Conservation (phyloP, 2,888 invertebrate genomes). For the Automeris io region DNA sequence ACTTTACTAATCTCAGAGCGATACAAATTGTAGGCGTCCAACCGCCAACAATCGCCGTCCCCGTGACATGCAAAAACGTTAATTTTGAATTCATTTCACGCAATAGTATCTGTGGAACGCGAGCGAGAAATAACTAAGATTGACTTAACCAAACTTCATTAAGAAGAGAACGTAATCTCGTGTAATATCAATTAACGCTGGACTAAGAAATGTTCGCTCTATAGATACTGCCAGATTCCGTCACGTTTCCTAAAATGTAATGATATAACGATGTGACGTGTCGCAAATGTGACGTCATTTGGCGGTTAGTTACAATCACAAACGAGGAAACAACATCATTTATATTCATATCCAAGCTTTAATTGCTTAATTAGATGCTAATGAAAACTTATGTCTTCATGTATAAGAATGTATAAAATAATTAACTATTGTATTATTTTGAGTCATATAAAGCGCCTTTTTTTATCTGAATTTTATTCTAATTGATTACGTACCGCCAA, state of each 20-base stretch:
- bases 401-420: slow-evolving; percentile 8
- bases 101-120: slow-evolving; percentile 27
- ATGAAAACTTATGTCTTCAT: slow-evolving; percentile 10
- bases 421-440: slow-evolving; percentile 15
- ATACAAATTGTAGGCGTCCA: slow-evolving; percentile 44
- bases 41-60: slow-evolving; percentile 24
- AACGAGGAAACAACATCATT: slow-evolving; percentile 11
- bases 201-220: slow-evolving; percentile 19
- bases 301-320: slow-evolving; percentile 16
- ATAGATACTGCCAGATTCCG: slow-evolving; percentile 38
- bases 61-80: slow-evolving; percentile 41
- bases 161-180: slow-evolving; percentile 35
- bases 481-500: slow-evolving; percentile 27
- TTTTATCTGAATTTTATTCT: slow-evolving; percentile 22
- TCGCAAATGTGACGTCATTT: slow-evolving; percentile 21
- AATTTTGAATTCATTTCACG: slow-evolving; percentile 41
- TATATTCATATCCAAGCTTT: slow-evolving; percentile 9
- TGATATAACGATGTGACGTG: slow-evolving; percentile 32
- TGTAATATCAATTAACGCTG: slow-evolving; percentile 20
- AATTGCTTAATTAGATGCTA: slow-evolving; percentile 16
- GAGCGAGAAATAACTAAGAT: slow-evolving; percentile 37
- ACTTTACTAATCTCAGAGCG: slow-evolving; percentile 56
- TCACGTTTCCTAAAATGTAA: slow-evolving; percentile 29
- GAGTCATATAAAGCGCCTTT: slow-evolving; percentile 19
- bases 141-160: slow-evolving; percentile 38